Percentiles rank a stretch among this genome's conserved stretches.
These are phyloP conservation scores for Drosophila neotestacea DNA, from an alignment of 2,888 invertebrate genomes.

Conservation along the genomic window DNA sequence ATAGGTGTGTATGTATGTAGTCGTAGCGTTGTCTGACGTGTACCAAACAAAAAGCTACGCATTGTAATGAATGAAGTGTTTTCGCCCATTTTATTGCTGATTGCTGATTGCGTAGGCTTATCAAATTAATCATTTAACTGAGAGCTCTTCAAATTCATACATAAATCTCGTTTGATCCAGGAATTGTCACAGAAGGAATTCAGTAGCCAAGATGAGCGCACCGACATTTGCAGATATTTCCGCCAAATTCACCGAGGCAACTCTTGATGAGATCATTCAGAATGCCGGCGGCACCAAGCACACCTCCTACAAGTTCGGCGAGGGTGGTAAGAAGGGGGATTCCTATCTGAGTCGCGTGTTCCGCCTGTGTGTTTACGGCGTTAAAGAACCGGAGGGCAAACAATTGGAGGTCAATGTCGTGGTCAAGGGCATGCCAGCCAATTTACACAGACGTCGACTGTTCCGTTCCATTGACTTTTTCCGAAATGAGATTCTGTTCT, in stretches of 20 bases:
- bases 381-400: slow-evolving; percentile 58
- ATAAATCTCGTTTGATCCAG: slow-evolving; percentile 21
- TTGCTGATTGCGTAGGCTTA: slow-evolving; percentile 17
- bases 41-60: slow-evolving; percentile 36
- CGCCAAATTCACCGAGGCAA: slow-evolving; percentile 84
- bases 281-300: slow-evolving; percentile 83
- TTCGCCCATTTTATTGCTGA: not conserved
- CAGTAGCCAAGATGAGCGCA: slow-evolving; percentile 58
- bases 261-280: slow-evolving; percentile 84
- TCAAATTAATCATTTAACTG: slow-evolving; percentile 6
- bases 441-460: slow-evolving; percentile 87
- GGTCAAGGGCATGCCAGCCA: slow-evolving; percentile 89
- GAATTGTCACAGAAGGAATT: slow-evolving; percentile 13
- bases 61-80: slow-evolving; percentile 12
- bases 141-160: slow-evolving; percentile 23
- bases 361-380: slow-evolving; percentile 87
- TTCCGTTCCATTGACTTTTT: slow-evolving; percentile 89
- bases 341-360: slow-evolving; percentile 89
- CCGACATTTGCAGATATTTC: slow-evolving; percentile 82
- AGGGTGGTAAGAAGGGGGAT: slow-evolving; percentile 88
- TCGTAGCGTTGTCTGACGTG: slow-evolving; percentile 48
- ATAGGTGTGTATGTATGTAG: slow-evolving; percentile 3
- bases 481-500: slow-evolving; percentile 89
- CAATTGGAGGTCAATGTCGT: slow-evolving; percentile 86
- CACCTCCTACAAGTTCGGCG: slow-evolving; percentile 85